These are phyloP conservation scores for Micromesistius poutassou DNA, from an alignment of 2,797 vertebrate genomes.

Conservation along the genomic window DNA sequence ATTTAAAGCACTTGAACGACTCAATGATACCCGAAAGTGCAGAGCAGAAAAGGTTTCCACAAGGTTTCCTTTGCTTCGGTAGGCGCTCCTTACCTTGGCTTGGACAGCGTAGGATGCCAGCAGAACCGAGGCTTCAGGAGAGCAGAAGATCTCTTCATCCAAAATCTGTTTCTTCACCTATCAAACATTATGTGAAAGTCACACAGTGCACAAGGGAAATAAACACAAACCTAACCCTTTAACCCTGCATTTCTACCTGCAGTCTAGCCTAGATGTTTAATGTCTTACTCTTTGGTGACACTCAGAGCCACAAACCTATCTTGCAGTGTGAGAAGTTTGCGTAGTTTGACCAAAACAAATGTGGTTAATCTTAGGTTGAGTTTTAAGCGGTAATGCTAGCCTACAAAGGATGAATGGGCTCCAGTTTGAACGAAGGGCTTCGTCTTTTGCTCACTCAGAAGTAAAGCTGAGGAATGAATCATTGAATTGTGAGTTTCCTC, in stretches of 20 bases:
- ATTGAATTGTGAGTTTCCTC: neutral
- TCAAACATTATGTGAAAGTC: neutral
- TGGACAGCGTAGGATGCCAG: conserved; percentile 92
- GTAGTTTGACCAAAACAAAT: neutral
- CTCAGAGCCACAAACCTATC: too few species aligned
- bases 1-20: neutral
- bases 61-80: neutral
- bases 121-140: conserved; percentile 89
- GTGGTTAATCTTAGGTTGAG: neutral
- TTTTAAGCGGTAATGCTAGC: neutral
- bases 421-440: neutral
- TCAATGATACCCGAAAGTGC: neutral
- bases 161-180: conserved; percentile 95
- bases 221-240: neutral
- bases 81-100: conserved; percentile 79
- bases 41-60: neutral
- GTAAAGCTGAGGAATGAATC: neutral
- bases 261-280: neutral
- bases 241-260: neutral
- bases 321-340: too few species aligned
- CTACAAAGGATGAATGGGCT: neutral
- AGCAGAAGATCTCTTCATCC: conserved; percentile 93
- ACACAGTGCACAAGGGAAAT: neutral
- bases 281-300: neutral
- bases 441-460: neutral